Evolutionary conservation across 2,888 invertebrate genomes (phyloP), one percentile per base, ranked within the genome.

Genomic region (Drosophila macrothrix): DNA sequence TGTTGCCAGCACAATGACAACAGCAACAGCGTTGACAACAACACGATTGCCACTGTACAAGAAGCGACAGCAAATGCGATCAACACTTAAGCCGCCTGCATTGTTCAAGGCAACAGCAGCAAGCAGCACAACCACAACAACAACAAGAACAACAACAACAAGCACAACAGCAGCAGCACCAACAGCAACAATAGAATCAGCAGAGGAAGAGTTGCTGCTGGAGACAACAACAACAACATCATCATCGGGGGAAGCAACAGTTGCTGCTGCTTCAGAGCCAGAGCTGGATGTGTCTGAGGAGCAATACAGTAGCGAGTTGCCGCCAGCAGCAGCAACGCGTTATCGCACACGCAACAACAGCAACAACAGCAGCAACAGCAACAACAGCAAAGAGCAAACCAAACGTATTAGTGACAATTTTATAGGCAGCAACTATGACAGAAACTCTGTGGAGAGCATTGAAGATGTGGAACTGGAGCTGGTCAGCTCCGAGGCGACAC

Each of bases 1-100:
- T 67, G 46, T n/a, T 58, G 49, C 53, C 5, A 80, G 82, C n/a
- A 76, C 83, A 10, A 73, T 90, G 33, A 62, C 62, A 16, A 37
- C 73, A 28, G 83, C 82, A 35, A 70, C 88, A 28, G 82, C 82
- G 29, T 67, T 84, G 4, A 76, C 83, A 33, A 92, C 92, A 16
- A 92, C 92, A 25, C 90, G 92, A 12, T 65, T 92, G 76, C 91
- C 92, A 5, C 72, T 92, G 10, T 92, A 93, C 78, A 92, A 92
- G 69, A 92, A 92, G 75, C 83, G 92, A 9, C 84, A 90, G 31
- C 91, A 91, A 59, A 67, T 86, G 53, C 84, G 92, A 25, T 88
- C 92, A 2, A 91, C 92, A 0, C 61, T 92, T 0, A 90, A 84
- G 55, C 88, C 92, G 5, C 80, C 84, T 14, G 82, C 83, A 4